These are phyloP conservation scores for Neotragus moschatus DNA, from an alignment of 2,113 vertebrate genomes.

Conservation along the genomic window DNA sequence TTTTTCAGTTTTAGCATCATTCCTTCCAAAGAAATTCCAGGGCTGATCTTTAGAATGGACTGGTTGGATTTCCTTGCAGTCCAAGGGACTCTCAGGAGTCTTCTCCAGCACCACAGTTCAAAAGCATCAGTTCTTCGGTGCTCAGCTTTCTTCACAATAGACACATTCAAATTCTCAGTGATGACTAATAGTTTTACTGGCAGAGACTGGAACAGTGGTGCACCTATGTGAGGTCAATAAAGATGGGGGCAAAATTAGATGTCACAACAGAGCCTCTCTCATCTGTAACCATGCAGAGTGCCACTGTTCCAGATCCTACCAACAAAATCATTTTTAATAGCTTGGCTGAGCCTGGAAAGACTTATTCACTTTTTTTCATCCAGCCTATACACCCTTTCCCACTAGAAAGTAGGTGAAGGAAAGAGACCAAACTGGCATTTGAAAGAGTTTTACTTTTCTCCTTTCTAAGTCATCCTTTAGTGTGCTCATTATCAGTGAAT, in stretches of 20 bases:
- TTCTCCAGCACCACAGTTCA: too few species aligned
- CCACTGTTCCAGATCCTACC: neutral
- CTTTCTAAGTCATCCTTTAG: neutral
- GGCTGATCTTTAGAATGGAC: too few species aligned
- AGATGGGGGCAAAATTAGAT: neutral
- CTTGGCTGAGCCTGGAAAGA: neutral
- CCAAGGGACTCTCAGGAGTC: too few species aligned
- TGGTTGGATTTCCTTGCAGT: too few species aligned
- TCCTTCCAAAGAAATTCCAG: too few species aligned
- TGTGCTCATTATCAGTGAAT: neutral
- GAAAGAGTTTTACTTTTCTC: neutral
- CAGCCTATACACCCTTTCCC: rapidly evolving
- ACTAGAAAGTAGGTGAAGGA: neutral
- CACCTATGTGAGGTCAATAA: neutral
- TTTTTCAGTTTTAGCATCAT: too few species aligned
- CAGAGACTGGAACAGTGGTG: neutral
- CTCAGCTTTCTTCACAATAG: too few species aligned
- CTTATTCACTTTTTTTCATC: neutral
- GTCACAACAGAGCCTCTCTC: neutral
- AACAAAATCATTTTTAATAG: neutral
- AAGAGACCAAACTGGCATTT: neutral
- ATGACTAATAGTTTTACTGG: neutral
- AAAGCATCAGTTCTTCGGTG: too few species aligned
- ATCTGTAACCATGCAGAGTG: rapidly evolving
- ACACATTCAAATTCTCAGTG: neutral